Evolutionary conservation across 2,113 vertebrate species (phyloP).

Genomic region (Atherinomorus stipes): DNA sequence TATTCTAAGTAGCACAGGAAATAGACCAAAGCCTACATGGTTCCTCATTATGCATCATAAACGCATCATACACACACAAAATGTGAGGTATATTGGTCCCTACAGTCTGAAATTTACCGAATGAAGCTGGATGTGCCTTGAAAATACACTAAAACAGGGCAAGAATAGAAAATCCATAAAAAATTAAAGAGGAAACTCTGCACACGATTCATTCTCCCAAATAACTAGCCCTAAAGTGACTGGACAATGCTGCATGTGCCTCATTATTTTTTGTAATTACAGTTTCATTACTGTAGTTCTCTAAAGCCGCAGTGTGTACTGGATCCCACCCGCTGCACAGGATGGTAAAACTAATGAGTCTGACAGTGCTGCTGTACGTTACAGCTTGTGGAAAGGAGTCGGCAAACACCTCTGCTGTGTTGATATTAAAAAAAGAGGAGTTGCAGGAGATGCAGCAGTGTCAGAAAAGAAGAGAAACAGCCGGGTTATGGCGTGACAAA

Average conservation of each 20-base stretch:
- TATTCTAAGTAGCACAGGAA: constrained; percentile 71
- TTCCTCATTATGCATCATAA: constrained; percentile 66
- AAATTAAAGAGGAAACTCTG: constrained; percentile 50
- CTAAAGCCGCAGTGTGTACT: constrained; percentile 66
- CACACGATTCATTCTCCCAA: constrained; percentile 55
- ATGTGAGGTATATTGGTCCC: constrained; percentile 60
- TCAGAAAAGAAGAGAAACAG: constrained; percentile 20
- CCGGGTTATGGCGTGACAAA: not conserved
- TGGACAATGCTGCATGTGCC: constrained; percentile 53
- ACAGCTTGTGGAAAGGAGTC: constrained; percentile 42
- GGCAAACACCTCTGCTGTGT: constrained; percentile 31
- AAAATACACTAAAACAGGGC: constrained; percentile 18
- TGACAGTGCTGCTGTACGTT: constrained; percentile 48
- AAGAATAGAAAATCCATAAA: constrained; percentile 53
- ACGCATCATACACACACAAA: constrained; percentile 63
- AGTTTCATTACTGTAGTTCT: constrained; percentile 66
- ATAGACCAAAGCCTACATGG: constrained; percentile 71
- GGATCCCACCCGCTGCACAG: constrained; percentile 44
- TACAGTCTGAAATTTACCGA: constrained; percentile 48
- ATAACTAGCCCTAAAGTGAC: constrained; percentile 58
- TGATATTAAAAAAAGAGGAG: constrained; percentile 41
- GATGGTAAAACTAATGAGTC: constrained; percentile 71
- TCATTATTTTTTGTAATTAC: constrained; percentile 78
- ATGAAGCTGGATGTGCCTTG: constrained; percentile 22
- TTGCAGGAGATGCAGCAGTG: constrained; percentile 12